Conservation (phyloP, 1,140 invertebrate genomes). For the Branchinecta lynchi region DNA sequence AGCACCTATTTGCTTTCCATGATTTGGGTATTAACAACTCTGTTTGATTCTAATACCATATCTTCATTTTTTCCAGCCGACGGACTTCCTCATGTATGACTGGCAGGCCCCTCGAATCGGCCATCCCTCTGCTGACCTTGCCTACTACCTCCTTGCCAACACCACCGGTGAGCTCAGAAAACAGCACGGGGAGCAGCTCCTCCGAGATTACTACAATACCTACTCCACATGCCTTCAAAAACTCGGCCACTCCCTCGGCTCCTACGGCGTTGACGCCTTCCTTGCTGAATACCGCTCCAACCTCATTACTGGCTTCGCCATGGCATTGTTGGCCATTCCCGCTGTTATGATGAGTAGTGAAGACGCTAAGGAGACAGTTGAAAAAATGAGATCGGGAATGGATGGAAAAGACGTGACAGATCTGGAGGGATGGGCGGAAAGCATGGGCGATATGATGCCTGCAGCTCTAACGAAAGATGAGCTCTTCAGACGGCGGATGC, state of each 20-base stretch:
- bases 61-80: neutral
- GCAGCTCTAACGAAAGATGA: neutral
- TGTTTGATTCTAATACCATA: too few relatives aligned
- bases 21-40: too few relatives aligned
- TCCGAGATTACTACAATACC: conserved; percentile 14
- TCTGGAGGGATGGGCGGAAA: neutral
- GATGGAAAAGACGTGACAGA: neutral
- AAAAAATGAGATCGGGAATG: neutral
- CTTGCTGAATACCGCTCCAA: neutral
- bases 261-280: neutral
- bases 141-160: conserved; percentile 18
- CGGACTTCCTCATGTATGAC: conserved; percentile 13
- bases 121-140: conserved; percentile 18
- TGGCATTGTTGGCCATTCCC: neutral
- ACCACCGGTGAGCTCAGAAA: conserved; percentile 11
- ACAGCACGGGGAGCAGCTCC: conserved; percentile 12
- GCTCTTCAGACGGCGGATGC: neutral
- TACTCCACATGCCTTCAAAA: neutral
- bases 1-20: too few relatives aligned
- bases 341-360: neutral
- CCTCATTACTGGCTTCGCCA: neutral
- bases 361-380: neutral
- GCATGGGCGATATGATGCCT: neutral
- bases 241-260: neutral
- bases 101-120: conserved; percentile 18